Evolutionary conservation across 2,113 vertebrate species (phyloP).

Genomic region (Chlorodrepanis virens): DNA sequence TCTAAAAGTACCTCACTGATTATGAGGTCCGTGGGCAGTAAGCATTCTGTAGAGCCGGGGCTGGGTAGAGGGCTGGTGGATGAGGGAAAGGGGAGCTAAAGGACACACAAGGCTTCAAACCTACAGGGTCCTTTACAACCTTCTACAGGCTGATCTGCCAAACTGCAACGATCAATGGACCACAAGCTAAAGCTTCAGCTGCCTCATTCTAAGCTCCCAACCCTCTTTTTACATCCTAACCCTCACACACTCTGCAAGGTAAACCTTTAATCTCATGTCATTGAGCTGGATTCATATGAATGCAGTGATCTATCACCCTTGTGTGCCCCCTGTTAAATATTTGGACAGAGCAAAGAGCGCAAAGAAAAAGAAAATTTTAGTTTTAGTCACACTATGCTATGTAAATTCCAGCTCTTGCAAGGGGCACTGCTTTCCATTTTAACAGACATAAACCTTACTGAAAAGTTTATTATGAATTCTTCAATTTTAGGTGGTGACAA

Average conservation of each 20-base stretch:
- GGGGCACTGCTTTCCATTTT: background rate
- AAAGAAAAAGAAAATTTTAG: background rate
- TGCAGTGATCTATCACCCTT: background rate
- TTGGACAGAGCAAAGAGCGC: background rate
- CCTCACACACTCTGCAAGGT: background rate
- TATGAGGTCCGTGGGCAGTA: background rate
- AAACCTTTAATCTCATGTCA: background rate
- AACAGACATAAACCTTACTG: background rate
- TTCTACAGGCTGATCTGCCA: background rate
- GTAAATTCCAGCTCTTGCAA: background rate
- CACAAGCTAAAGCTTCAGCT: background rate
- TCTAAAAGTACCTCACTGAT: background rate
- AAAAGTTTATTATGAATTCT: background rate
- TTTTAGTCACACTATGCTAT: background rate
- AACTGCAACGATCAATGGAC: accelerated
- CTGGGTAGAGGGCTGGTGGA: background rate
- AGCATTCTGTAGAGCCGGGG: background rate
- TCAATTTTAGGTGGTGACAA: background rate
- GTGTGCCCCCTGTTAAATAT: background rate
- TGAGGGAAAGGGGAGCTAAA: background rate
- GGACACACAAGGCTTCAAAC: background rate
- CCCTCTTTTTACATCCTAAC: background rate
- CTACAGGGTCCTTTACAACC: background rate
- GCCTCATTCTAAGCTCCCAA: background rate
- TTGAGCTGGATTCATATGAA: accelerated